Base-by-base conservation (phyloP, 2,113 vertebrate species). In the Chamaetylas fuelleborni region DNA sequence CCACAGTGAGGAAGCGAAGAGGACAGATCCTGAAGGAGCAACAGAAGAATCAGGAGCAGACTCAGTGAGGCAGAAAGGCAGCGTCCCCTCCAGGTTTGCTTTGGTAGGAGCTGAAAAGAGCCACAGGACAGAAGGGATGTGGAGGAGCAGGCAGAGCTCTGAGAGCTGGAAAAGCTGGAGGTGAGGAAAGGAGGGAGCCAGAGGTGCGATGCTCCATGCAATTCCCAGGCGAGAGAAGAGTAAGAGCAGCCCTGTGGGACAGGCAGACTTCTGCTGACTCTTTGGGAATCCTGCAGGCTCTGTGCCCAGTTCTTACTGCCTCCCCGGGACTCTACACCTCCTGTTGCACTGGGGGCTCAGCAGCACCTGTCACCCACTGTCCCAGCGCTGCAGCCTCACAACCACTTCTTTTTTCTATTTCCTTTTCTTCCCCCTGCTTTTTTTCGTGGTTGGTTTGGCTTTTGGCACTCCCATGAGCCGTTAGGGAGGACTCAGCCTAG, bases 91-190 rank as follows among this genome's bases (percentile, higher is more conserved):
- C 29, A 14, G 56, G n/a, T 42, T 80, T 29, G 61, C 92, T 96
- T 95, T 93, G 90, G 93, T 93, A 88, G 70, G 66, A 77, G 81
- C 47, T 13, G n/a, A 66, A 26, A 64, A 79, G 53, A 84, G 61
- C 48, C 61, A 11, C 64, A 94, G 97, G 65, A 65, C 64, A 89
- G 43, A 88, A 33, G 69, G 76, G 83, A 28, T 54, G 96, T 2
- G 2, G 85, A 16, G 9, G 77, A 88, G 78, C 56, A 4, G 72
- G 69, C 79, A 92, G 93, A 86, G 61, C 38, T 69, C 66, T 3
- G 62, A 95, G 56, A 90, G 82, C 66, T 45, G 92, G 86, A 95
- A 91, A 88, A 92, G 95, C 87, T 61, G 24, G 43, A 95, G 90
- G 31, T 0, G 23, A 96, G 62, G 79, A 65, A 83, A 93, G 81